Conservation (phyloP, 53 echinoderm and acorn worm species). For the Crossaster papposus region DNA sequence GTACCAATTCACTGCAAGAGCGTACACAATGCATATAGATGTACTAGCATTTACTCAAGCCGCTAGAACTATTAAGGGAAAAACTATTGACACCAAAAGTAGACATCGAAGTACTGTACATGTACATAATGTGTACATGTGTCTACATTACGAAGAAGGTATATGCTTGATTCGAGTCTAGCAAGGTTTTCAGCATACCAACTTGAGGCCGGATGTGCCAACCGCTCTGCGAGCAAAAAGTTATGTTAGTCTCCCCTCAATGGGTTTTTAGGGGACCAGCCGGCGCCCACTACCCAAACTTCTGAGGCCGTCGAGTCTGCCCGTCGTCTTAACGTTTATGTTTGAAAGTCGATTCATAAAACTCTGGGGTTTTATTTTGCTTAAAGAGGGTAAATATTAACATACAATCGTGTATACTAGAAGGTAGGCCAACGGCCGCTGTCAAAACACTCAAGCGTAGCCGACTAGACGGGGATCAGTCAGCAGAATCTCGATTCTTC, state of each 20-base stretch:
- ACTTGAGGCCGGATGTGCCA: not conserved
- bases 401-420: not conserved
- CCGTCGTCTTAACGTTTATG: not conserved
- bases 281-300: not conserved
- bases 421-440: not conserved
- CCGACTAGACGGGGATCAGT: not conserved
- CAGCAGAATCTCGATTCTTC: not conserved
- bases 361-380: not conserved
- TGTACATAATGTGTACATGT: no score
- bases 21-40: no score
- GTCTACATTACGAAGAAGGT: not conserved
- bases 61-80: not conserved
- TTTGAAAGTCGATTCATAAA: not conserved
- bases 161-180: not conserved
- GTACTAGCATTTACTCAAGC: not conserved
- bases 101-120: not conserved
- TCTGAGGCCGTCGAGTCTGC: not conserved
- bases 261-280: not conserved
- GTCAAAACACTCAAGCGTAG: not conserved
- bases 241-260: not conserved
- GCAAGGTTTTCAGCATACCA: not conserved
- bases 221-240: not conserved
- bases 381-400: not conserved
- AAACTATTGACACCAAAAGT: not conserved
- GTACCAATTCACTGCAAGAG: no score